These are phyloP conservation scores for Acanthosepion lycidas DNA, from an alignment of 2,888 invertebrate genomes.

Conservation along the genomic window DNA sequence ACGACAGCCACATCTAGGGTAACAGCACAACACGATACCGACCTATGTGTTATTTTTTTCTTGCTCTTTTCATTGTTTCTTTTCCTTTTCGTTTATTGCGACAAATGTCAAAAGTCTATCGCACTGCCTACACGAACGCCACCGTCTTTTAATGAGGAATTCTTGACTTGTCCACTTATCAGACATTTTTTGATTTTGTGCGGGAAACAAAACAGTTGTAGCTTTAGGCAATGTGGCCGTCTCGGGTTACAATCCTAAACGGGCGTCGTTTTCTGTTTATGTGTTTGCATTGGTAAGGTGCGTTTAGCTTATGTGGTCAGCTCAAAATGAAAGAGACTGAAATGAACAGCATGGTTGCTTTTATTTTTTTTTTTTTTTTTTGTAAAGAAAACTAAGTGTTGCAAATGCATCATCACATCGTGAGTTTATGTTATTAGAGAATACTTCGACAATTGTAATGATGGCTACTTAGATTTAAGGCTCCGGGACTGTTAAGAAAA, in stretches of 20 bases:
- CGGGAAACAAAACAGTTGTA: conserved; percentile 8
- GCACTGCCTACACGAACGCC: background rate
- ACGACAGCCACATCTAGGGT: background rate
- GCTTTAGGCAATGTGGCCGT: background rate
- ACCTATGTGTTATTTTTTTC: background rate
- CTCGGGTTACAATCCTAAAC: background rate
- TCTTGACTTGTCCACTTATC: conserved; percentile 5
- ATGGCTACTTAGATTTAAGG: too few species aligned
- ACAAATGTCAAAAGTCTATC: background rate
- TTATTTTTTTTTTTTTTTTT: too few species aligned
- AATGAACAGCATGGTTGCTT: too few species aligned
- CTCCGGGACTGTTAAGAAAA: too few species aligned
- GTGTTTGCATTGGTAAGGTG: background rate
- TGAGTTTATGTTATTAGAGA: too few species aligned
- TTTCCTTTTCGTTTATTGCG: background rate
- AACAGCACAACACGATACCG: background rate
- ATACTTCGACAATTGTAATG: too few species aligned
- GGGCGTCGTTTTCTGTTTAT: background rate
- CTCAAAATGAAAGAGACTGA: background rate
- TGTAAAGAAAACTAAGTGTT: too few species aligned
- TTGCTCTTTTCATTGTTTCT: background rate
- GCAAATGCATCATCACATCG: too few species aligned
- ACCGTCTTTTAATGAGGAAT: background rate
- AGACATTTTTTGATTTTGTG: background rate
- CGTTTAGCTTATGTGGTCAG: background rate